Evolutionary conservation across 2,113 vertebrate species (phyloP), one percentile per base, ranked within the genome.

Genomic region (Sapayoa aenigma): DNA sequence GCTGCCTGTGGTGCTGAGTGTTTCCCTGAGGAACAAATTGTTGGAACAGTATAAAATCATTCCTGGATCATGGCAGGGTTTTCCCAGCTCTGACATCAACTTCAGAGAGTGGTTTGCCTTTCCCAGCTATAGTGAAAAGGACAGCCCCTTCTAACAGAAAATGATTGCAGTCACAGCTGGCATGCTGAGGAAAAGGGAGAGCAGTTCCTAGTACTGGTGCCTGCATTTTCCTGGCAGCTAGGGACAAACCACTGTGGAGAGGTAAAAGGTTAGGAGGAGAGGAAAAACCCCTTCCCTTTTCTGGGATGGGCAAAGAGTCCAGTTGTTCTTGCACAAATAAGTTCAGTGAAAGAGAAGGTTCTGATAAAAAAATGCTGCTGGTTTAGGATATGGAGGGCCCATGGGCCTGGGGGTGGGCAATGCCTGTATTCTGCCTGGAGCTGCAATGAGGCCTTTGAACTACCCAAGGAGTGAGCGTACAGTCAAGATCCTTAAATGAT

Each of bases 181-280:
- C 22, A 2, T 8, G 11, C 11, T 7, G 49, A 30, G 7, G 1
- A 46, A 55, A 55, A 35, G 31, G 53, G 15, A 62, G 11, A 39
- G 9, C 42, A 42, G 47, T 66, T 91, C 50, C 67, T 55, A 22
- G 31, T 22, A 46, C 19, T 90, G 24, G 15, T 68, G 76, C 37
- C 41, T 68, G 3, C 0, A 1, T 65, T 50, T 97, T 93, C 47
- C 75, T 55, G 83, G 67, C 44, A 90, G 67, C 75, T 66, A 7
- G 2, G 21, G 72, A 19, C 41, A 58, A 68, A 82, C 6, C 7
- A 6, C 15, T 10, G 5, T 0, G 0, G 7, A 31, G n/a, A 42
- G 53, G 11, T 42, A 39, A 49, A 76, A 82, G 46, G 6, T 67
- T 27, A 66, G n/a, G 41, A 62, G 8, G 37, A 53, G 46, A 27